These are phyloP conservation scores for Squalus acanthias DNA, from an alignment of 2,797 vertebrate species.

Conservation along the genomic window DNA sequence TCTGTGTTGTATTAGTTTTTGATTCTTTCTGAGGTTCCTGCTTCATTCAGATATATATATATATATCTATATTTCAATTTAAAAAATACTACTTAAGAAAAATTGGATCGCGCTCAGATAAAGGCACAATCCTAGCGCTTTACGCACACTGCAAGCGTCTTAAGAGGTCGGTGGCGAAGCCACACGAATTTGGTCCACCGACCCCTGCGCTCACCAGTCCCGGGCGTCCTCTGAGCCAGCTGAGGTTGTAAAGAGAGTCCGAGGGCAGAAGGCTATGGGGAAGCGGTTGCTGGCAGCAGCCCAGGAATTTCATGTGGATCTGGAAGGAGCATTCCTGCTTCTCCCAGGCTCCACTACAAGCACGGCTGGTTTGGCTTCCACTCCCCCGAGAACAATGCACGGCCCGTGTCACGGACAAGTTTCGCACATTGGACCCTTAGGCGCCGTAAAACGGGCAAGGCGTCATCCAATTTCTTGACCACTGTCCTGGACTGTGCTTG, in stretches of 20 bases:
- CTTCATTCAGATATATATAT: too few species aligned
- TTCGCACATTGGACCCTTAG: not conserved
- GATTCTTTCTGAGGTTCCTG: too few species aligned
- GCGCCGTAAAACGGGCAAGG: not conserved
- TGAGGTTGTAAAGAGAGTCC: not conserved
- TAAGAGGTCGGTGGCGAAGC: too few species aligned
- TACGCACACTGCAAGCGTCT: not conserved
- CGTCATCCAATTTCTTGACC: not conserved
- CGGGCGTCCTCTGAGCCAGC: not conserved
- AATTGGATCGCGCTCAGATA: too few species aligned
- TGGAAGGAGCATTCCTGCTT: not conserved
- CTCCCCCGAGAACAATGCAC: not conserved
- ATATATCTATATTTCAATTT: too few species aligned
- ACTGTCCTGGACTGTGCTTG: not conserved
- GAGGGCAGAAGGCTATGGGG: not conserved
- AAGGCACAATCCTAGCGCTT: too few species aligned
- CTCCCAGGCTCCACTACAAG: not conserved
- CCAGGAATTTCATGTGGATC: not conserved
- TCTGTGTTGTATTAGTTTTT: too few species aligned
- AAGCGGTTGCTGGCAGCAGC: not conserved
- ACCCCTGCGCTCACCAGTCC: not conserved
- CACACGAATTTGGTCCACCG: too few species aligned
- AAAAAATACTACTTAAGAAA: too few species aligned
- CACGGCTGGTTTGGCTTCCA: not conserved
- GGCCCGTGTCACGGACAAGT: fast-evolving